These are phyloP conservation scores for Falco concolor DNA, from an alignment of 2,797 vertebrate species.

Conservation along the genomic window DNA sequence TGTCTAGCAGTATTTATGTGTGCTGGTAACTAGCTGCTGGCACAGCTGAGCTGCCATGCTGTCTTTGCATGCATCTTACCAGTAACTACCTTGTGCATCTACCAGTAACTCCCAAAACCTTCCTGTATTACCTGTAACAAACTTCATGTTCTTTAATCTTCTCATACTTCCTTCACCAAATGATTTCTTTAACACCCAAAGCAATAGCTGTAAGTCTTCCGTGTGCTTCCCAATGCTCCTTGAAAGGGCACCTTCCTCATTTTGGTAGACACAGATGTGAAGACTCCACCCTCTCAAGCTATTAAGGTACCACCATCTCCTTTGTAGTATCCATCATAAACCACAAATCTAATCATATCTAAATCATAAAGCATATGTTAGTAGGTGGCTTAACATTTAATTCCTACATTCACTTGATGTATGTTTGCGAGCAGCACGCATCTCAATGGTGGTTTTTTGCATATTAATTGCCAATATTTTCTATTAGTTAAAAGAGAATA, in stretches of 20 bases:
- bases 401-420: neutral
- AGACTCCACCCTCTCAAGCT: neutral
- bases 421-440: neutral
- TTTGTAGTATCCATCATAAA: neutral
- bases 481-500: neutral
- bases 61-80: rapidly evolving
- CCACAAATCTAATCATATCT: neutral
- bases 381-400: neutral
- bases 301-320: neutral
- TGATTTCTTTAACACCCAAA: neutral
- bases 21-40: neutral
- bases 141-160: neutral
- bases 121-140: neutral
- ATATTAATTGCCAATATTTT: neutral
- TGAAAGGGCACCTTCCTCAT: neutral
- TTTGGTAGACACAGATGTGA: neutral
- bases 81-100: neutral
- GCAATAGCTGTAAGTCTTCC: neutral
- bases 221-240: neutral
- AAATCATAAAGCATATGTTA: neutral
- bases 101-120: neutral
- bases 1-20: neutral
- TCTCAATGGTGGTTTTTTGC: neutral
- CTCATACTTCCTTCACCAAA: neutral
- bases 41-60: rapidly evolving